These are phyloP conservation scores for Lipophrys pholis DNA, from an alignment of 2,113 vertebrate species.

Conservation along the genomic window DNA sequence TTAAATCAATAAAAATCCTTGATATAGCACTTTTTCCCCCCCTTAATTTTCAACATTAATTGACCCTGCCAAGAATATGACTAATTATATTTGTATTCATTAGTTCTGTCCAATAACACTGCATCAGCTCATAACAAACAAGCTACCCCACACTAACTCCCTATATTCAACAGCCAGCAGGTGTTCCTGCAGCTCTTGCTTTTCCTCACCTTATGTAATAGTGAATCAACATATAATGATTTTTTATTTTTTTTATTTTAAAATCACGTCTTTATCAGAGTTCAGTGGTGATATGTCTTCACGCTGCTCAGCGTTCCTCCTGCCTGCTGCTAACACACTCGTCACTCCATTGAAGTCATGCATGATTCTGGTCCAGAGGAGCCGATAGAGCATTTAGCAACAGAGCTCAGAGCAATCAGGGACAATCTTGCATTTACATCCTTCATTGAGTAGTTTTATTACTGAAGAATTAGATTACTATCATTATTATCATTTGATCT, in stretches of 20 bases:
- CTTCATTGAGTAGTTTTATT: background rate
- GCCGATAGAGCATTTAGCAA: slow-evolving; percentile 4
- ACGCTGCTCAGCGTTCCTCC: slow-evolving; percentile 7
- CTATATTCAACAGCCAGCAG: background rate
- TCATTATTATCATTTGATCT: no score
- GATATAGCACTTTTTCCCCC: no score
- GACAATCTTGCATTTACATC: background rate
- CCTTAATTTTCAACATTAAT: background rate
- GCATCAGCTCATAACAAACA: slow-evolving; percentile 11
- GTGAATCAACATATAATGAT: no score
- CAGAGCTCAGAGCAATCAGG: background rate
- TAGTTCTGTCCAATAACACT: background rate
- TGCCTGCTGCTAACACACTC: background rate
- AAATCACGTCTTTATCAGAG: background rate
- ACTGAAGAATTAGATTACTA: no score
- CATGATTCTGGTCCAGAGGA: slow-evolving; percentile 19
- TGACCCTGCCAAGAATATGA: background rate
- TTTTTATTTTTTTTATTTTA: no score
- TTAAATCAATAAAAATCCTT: no score
- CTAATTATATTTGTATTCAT: background rate
- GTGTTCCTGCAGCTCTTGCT: background rate
- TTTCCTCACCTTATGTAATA: background rate
- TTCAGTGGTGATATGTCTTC: background rate
- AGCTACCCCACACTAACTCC: slow-evolving; percentile 9
- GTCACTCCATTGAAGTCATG: background rate